phyloP scores from a whole-genome alignment of 2,888 invertebrate genomes.

The Brachycybe producta region DNA sequence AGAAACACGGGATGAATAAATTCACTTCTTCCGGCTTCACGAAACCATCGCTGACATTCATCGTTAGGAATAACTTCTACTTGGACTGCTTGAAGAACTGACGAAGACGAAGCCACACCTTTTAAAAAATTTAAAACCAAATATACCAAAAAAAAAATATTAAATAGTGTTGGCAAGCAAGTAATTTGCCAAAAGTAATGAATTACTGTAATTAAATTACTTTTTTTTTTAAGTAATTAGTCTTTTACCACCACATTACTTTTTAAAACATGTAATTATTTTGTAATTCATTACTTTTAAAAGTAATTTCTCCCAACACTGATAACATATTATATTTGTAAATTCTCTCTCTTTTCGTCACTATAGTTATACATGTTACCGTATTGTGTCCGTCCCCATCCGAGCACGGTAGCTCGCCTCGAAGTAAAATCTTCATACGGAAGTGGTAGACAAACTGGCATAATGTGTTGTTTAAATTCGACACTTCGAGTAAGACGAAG shows the following conservation, averaged over 20 bases:
- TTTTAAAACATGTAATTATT: no score
- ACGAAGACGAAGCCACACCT: constrained; percentile 56
- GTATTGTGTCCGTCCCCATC: constrained; percentile 83
- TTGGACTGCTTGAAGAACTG: constrained; percentile 50
- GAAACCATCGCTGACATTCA: constrained; percentile 82
- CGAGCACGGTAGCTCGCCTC: constrained; percentile 75
- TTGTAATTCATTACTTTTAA: no score
- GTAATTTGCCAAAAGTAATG: no score
- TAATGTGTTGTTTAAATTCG: constrained; percentile 77
- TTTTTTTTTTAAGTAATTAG: no score
- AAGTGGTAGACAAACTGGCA: constrained; percentile 80
- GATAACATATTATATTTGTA: neutral
- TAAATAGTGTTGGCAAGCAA: neutral
- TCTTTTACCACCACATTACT: no score
- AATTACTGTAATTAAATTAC: no score
- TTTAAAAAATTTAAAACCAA: constrained; percentile 5
- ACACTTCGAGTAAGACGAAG: constrained; percentile 53
- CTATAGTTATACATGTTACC: constrained; percentile 42
- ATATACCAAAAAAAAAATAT: neutral
- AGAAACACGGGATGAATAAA: constrained; percentile 87
- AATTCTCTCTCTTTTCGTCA: constrained; percentile 6
- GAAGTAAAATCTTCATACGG: constrained; percentile 62
- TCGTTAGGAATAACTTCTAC: constrained; percentile 67
- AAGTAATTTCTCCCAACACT: no score
- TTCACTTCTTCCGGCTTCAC: constrained; percentile 75